Evolutionary conservation across 2,888 invertebrate genomes (phyloP), one percentile per base, ranked within the genome.

Genomic region (Lamellibrachia columna): DNA sequence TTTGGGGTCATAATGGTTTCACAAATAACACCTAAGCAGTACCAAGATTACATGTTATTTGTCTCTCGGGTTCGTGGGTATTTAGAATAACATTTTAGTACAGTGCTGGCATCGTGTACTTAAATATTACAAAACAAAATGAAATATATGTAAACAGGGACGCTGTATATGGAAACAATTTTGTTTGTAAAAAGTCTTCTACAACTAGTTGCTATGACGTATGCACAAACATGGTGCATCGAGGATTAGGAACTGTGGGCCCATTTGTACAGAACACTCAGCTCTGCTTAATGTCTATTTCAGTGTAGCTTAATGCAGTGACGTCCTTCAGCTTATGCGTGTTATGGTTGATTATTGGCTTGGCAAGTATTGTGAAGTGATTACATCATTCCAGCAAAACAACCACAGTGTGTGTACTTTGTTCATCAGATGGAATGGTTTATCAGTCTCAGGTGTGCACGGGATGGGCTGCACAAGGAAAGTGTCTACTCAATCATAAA

Each of bases 351-450:
- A 55, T 9, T 75, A 22, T 75, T 75, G n/a, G 75, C 75, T 75
- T 22, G 75, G 55, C 55, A 55, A 3, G 75, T 75, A 75, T 75
- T 22, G 75, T 75, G 75, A 75, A 75, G 22, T 75, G 75, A 75
- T 75, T 75, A 75, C 75, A 22, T 75, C 75, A 75, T 75, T 75
- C 75, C 75, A 75, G 75, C n/a, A n/a, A 75, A 75, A 75, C 75
- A 75, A 75, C 40, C 40, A 40, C 40, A n/a, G 22, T 75, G 15
- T 75, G 6, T 11, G 75, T 75, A 75, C 75, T 75, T 75, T 22
- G 15, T 75, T 75, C 75, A 22, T n/a, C 6, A 75, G 22, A 75
- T 75, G 75, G 75, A 75, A 75, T 75, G 75, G 22, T 75, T 75
- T 22, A 55, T 55, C 55, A 55, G 75, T 75, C 75, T 75, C 75